Evolutionary conservation across 1,140 invertebrate genomes (phyloP).

Genomic region (Drosophila tropicalis): DNA sequence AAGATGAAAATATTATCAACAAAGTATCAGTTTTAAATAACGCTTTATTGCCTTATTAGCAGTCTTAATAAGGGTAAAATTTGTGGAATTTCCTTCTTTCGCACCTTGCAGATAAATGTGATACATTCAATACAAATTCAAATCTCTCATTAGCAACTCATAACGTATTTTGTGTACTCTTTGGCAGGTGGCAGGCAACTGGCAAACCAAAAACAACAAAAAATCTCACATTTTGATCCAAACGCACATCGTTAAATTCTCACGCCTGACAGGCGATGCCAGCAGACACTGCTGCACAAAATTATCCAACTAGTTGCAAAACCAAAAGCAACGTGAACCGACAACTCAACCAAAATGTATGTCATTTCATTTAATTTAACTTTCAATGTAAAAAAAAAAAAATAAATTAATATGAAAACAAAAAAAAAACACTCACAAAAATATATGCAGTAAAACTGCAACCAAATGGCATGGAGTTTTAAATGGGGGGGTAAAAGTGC

Average conservation of each 20-base stretch:
- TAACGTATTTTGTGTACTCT: background rate
- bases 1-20: background rate
- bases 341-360: conserved; percentile 45
- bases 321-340: conserved; percentile 25
- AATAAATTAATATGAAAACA: conserved; percentile 39
- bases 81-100: background rate
- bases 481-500: conserved; percentile 54
- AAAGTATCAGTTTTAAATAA: background rate
- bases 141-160: conserved; percentile 42
- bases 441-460: conserved; percentile 36
- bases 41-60: background rate
- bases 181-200: background rate
- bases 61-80: background rate
- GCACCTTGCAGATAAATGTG: background rate
- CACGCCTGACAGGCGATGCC: conserved; percentile 55
- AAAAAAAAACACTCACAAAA: background rate
- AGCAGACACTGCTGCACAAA: conserved; percentile 40
- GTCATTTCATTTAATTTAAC: conserved; percentile 53
- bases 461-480: conserved; percentile 53
- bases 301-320: conserved; percentile 39
- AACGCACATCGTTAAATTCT: conserved; percentile 71
- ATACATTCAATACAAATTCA: conserved; percentile 12
- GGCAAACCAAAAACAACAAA: background rate
- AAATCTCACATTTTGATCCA: conserved; percentile 35
- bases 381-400: conserved; percentile 48